phyloP scores from a whole-genome alignment of 2,888 invertebrate genomes.

The Scaptomyza flava region DNA sequence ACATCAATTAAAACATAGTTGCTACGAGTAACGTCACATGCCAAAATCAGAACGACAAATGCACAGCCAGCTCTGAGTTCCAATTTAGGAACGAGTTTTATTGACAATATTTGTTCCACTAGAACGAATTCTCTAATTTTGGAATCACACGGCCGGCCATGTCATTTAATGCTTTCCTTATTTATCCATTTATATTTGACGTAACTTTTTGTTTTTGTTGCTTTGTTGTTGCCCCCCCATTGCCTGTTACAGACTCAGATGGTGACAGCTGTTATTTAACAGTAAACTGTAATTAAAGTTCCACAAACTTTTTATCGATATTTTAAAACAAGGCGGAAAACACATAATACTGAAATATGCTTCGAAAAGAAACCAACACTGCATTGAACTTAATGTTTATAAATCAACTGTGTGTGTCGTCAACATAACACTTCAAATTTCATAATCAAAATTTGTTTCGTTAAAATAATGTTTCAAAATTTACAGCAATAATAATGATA shows the following conservation, averaged over 20 bases:
- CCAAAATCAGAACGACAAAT: constrained; percentile 33
- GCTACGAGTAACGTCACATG: constrained; percentile 55
- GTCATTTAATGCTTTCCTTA: constrained; percentile 57
- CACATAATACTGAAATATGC: too few relatives aligned
- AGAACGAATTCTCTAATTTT: constrained; percentile 38
- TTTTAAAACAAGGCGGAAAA: not conserved
- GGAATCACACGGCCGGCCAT: constrained; percentile 39
- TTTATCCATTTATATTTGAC: constrained; percentile 72
- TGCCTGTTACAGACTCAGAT: constrained; percentile 28
- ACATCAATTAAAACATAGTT: constrained; percentile 25
- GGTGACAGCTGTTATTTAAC: constrained; percentile 34
- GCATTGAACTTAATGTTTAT: constrained; percentile 21
- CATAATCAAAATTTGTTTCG: not conserved
- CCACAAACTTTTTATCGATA: not conserved
- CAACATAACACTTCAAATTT: constrained; percentile 9
- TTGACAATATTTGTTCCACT: constrained; percentile 25
- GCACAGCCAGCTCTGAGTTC: constrained; percentile 23
- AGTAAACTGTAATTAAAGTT: constrained; percentile 1
- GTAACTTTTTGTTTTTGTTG: constrained; percentile 66
- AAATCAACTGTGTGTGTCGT: not conserved
- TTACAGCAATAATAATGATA: constrained; percentile 56
- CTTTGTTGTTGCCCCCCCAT: constrained; percentile 49
- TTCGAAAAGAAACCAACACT: not conserved
- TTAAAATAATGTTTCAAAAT: constrained; percentile 55
- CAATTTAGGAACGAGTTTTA: constrained; percentile 40